Percentiles rank a stretch among this genome's conserved stretches.
phyloP scores from a whole-genome alignment of 2,113 vertebrate species.

The Ammospiza nelsoni region DNA sequence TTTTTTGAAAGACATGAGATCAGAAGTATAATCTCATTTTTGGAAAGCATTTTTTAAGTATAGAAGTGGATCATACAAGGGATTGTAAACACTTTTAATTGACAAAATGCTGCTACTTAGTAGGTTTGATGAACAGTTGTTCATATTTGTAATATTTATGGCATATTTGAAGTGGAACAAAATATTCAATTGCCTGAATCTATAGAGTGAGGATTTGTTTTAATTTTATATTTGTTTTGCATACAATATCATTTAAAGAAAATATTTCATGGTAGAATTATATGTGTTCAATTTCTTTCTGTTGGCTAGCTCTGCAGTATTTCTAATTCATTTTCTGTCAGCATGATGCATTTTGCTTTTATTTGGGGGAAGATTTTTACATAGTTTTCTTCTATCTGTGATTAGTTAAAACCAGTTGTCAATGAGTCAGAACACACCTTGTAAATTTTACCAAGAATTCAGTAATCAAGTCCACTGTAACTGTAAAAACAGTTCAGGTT shows the following conservation, averaged over 20 bases:
- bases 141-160: background rate
- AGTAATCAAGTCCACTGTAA: background rate
- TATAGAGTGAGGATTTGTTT: background rate
- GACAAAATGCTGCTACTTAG: background rate
- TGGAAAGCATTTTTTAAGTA: background rate
- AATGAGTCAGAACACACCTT: background rate
- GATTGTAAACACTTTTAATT: background rate
- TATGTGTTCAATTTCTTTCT: background rate
- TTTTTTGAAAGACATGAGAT: background rate
- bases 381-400: background rate
- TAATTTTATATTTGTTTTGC: background rate
- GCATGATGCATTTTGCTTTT: slow-evolving; percentile 18
- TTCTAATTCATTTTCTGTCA: background rate
- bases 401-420: background rate
- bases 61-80: background rate
- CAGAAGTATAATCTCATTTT: background rate
- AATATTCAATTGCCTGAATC: background rate
- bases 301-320: background rate
- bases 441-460: background rate
- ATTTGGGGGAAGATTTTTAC: background rate
- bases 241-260: background rate
- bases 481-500: background rate
- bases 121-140: background rate
- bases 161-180: background rate
- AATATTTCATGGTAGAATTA: background rate